A percentile compares a stretch with the other conserved stretches of the same genome.
Conservation (phyloP, 2,888 invertebrate species). For the Ctenicera cuprea region DNA sequence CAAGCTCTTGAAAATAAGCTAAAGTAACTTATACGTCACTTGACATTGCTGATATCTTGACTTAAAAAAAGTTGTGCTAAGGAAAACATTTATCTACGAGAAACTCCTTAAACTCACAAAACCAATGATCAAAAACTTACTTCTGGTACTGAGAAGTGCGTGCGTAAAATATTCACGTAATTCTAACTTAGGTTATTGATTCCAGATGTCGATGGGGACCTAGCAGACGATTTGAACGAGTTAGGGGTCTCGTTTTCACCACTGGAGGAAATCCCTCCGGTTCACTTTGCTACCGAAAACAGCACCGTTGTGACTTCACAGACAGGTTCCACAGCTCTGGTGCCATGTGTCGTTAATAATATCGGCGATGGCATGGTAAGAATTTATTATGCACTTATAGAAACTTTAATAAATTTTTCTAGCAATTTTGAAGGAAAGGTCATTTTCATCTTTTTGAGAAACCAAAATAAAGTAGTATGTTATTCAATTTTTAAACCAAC, state of each 20-base stretch:
- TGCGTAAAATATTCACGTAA: slow-evolving; percentile 29
- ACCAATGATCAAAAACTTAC: too few relatives aligned
- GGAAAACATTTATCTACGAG: too few relatives aligned
- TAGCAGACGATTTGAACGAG: slow-evolving; percentile 68
- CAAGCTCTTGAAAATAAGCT: too few relatives aligned
- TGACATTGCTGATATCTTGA: too few relatives aligned
- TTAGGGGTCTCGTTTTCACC: slow-evolving; percentile 70
- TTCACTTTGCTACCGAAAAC: slow-evolving; percentile 89
- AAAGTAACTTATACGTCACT: too few relatives aligned
- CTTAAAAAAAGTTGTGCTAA: too few relatives aligned
- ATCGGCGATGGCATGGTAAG: slow-evolving; percentile 93
- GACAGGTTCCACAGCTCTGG: slow-evolving; percentile 87
- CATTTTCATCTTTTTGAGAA: neutral
- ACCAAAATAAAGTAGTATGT: too few relatives aligned
- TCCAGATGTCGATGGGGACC: slow-evolving; percentile 64
- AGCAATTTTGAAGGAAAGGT: neutral
- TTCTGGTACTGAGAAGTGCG: too few relatives aligned
- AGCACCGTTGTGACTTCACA: slow-evolving; percentile 88
- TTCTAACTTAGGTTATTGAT: slow-evolving; percentile 53
- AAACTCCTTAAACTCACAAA: too few relatives aligned
- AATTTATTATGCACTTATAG: slow-evolving; percentile 21
- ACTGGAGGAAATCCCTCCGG: slow-evolving; percentile 75
- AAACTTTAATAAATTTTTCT: neutral
- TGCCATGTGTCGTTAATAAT: slow-evolving; percentile 90
- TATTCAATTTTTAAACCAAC: too few relatives aligned